Base-by-base conservation (phyloP, 37 sponge, comb jelly and placozoan species). In the Bolinopsis microptera region DNA sequence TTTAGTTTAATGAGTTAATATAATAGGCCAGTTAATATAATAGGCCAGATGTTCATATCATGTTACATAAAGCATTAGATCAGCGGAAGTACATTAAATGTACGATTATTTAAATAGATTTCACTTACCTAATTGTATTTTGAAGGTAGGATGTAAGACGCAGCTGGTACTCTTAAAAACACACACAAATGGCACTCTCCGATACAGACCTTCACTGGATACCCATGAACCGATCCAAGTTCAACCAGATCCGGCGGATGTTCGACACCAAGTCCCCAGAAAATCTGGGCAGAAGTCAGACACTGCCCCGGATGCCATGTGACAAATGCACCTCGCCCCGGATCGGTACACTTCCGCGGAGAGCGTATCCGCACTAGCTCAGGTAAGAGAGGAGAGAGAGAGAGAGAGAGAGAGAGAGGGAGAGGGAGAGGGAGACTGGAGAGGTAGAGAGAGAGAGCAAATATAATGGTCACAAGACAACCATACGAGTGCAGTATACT, bases 191-290 rank as follows among this genome's bases (percentile, higher is more conserved):
- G 90, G 90, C 90, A 1, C 90, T 86, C 48, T 86, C 90, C 18
- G 90, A 86, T 34, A 86, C 90, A 38, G 90, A 86, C 30, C 90
- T 86, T 26, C 90, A 86, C 61, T 86, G 90, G 90, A 86, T 86
- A 24, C 90, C 90, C 41, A 86, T 86, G 90, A 86, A 86, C 90
- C 41, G 90, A 39, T 41, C 41, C 90, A 86, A 86, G 61, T 86
- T 86, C 61, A 38, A 86, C 61, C 90, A 86, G 36, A 35, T 86
- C 90, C 40, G 90, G 28, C 41, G 61, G 27, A 86, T 86, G 90
- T 86, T 86, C 31, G 90, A 86, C 61, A 36, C 33, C 35, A 77
- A 77, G 80, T 5, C 38, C 9, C 13, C 26, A 25, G 35, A 39
- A 23, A 16, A 18, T 0, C 90, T 39, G 61, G 31, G 27, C 2